Conservation (phyloP, 2,888 invertebrate species). For the Elmis aenea region DNA sequence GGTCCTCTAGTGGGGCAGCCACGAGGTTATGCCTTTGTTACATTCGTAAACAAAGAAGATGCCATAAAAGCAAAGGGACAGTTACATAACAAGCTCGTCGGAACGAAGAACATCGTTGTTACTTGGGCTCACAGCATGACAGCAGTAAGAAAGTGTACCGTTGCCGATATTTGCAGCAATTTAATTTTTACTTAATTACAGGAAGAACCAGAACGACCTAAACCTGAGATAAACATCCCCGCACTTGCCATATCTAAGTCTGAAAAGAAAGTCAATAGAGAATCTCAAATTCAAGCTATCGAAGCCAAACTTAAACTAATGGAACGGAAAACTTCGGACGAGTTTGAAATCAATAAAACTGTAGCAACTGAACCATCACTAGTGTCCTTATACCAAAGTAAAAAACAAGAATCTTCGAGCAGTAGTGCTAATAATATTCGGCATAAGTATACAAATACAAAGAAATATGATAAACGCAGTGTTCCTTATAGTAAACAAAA, state of each 20-base stretch:
- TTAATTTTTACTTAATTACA: slow-evolving; percentile 39
- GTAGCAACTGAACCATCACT: slow-evolving; percentile 61
- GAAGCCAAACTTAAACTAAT: slow-evolving; percentile 81
- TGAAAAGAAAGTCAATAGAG: slow-evolving; percentile 64
- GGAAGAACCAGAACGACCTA: slow-evolving; percentile 73
- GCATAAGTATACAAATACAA: slow-evolving; percentile 20
- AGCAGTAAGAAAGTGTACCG: slow-evolving; percentile 48
- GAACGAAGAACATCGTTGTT: slow-evolving; percentile 70
- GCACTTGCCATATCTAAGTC: slow-evolving; percentile 63
- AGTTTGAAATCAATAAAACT: slow-evolving; percentile 69
- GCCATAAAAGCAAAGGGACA: slow-evolving; percentile 68
- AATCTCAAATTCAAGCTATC: slow-evolving; percentile 80
- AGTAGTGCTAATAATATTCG: slow-evolving; percentile 11
- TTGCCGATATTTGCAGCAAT: slow-evolving; percentile 30
- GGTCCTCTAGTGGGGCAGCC: slow-evolving; percentile 87
- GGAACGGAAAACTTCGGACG: slow-evolving; percentile 63
- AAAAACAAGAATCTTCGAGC: slow-evolving; percentile 46
- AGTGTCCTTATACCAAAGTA: slow-evolving; percentile 64
- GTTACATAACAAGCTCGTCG: slow-evolving; percentile 69
- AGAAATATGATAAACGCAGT: slow-evolving; percentile 27
- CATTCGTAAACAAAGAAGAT: slow-evolving; percentile 62
- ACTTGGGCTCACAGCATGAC: slow-evolving; percentile 74
- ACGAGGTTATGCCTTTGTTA: slow-evolving; percentile 90
- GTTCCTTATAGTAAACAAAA: slow-evolving; percentile 27
- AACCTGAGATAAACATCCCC: slow-evolving; percentile 71